Base-by-base conservation (phyloP, 1,140 invertebrate species). In the Drosophila quadrilineata region DNA sequence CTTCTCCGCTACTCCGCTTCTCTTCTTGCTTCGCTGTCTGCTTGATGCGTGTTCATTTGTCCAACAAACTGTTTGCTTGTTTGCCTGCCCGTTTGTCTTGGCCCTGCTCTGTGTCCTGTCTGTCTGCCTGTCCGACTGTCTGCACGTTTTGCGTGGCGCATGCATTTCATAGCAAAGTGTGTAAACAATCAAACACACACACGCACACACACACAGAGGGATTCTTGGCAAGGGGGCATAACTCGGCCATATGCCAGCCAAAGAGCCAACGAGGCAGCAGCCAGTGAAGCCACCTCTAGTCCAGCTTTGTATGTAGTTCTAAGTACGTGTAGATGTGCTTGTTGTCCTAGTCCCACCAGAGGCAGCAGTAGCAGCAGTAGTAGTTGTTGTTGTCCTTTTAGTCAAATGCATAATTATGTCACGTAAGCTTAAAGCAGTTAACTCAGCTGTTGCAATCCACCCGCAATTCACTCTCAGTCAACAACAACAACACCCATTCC, bases 361-460 rank as follows among this genome's bases (percentile, higher is more conserved):
- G n/a, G n/a, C 2, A n/a, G 22, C 10, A 14, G 14, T 6, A 43
- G 19, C 6, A 45, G 17, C 8, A 10, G 21, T 33, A 49, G 46
- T 54, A 72, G 77, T 53, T 62, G 60, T 45, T 71, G 57, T 45
- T 71, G 62, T 58, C 77, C 59, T 67, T 69, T 73, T 84, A 76
- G 77, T 71, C 68, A 82, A 84, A 74, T 71, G 79, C 79, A 85
- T 85, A 85, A 85, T 85, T 85, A 85, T 85, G 79, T 85, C 79
- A 85, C 79, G 79, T 85, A 85, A 85, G 79, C 84, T 85, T 85
- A 85, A 68, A 85, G 79, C 74, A 85, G 79, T 85, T 85, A 85
- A 77, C 79, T 84, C 66, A 63, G 60, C 70, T 84, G 73, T 84
- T 74, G 79, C 74, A 74, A 74, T 84, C 73, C 77, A 84, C 69